Evolutionary conservation across 2,113 vertebrate genomes (phyloP), one percentile per base, ranked within the genome.

Genomic region (Dryoscopus gambensis): DNA sequence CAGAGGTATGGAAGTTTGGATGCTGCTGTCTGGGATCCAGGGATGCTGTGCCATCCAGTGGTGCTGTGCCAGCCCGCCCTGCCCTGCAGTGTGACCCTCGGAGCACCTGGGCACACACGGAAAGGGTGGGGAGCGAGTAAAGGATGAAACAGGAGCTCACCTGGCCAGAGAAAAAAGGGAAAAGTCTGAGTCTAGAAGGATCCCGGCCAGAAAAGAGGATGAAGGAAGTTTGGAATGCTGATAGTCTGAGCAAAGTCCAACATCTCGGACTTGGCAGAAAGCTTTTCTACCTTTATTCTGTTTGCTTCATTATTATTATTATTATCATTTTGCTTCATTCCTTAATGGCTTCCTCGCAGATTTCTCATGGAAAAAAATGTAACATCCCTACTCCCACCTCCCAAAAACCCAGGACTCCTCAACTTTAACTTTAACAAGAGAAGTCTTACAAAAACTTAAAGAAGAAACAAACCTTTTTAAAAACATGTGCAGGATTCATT

Each of bases 1-100:
- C 4, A 0, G 52, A 75, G 65, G 6, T 0, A 1, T 2, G 30
- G 15, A 16, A 21, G 37, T 7, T 7, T 12, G 30, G 57, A 11
- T 14, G 0, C 17, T 10, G 49, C 49, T 17, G 46, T 0, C 11
- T 1, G 69, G 47, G 40, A 4, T 16, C 5, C 74, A 27, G 39
- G 39, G 78, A 37, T 62, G 53, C 78, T 60, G 52, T 59, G 73
- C n/a, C 71, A 5, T 15, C 30, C 57, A 39, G 35, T 3, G 50
- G 21, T 60, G 53, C 78, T 59, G 50, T 60, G 73, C 35, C 55
- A 5, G 22, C n/a, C 52, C 24, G 11, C 33, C 46, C 52, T 30
- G 50, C 47, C 52, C 39, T 20, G 56, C 69, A 3, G 1, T 3
- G 46, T 1, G 23, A 40, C 16, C 27, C 42, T 16, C 47, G 23